Base-by-base conservation (phyloP, 2,888 invertebrate species). In the Pristionchus exspectatus region DNA sequence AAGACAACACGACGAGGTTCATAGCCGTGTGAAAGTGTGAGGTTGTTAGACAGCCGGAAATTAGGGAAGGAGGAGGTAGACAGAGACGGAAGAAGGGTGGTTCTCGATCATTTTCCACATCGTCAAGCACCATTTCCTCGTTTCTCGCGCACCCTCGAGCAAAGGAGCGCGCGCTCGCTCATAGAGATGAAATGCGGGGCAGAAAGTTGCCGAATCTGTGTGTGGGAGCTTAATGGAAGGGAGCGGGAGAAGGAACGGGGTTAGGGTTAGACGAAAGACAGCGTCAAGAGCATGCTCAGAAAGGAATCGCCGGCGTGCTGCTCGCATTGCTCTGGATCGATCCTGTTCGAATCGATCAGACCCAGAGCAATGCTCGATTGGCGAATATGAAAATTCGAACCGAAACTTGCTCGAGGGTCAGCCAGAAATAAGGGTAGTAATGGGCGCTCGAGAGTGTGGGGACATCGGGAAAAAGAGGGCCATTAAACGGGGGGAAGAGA, bases 1-100 rank as follows among this genome's bases (percentile, higher is more conserved):
- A 44, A 54, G n/a, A 50, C 50, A 16, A 7, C 9, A 9, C 44
- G 44, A 10, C 10, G 10, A 12, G 44, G 44, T 77, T 44, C 21
- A 77, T 24, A 16, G 50, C 44, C 50, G 85, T 59, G 30, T 30
- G 38, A 66, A 50, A 54, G 81, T 18, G 81, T 81, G 81, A 50
- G 44, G 69, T 27, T 81, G 81, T 81, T 81, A 81, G 81, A 81
- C 81, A 81, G 81, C 0, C n/a, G 81, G 81, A 81, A 81, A 81
- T 81, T 12, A 50, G 38, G 72, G 72, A 50, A 9, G 44, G 9
- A 50, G 44, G 44, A 74, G 38, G 30, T 38, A 81, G 81, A 50
- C 81, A 81, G 81, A 77, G 5, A 44, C 24, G 14, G 38, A 38
- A 38, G 38, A 38, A 38, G 38, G 3, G 38, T 38, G 38, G 69